Evolutionary conservation across 2,888 invertebrate genomes (phyloP).

Genomic region (Periphyllus acericola): DNA sequence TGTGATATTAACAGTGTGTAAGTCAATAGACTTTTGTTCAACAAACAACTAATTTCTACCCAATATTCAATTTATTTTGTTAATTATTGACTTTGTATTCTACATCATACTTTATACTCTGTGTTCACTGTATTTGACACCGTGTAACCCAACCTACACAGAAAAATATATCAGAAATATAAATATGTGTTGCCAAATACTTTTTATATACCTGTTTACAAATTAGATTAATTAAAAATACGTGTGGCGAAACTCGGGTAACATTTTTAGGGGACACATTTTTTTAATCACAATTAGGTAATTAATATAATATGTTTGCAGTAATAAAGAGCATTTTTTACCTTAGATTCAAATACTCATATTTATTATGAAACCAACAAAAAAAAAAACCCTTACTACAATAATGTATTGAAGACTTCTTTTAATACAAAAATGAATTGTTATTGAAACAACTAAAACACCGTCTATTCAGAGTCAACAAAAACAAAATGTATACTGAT

Average conservation of each 20-base stretch:
- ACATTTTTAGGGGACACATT: neutral
- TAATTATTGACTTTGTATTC: neutral
- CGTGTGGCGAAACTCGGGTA: neutral
- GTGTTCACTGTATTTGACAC: neutral
- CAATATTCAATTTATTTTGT: neutral
- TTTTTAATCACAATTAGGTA: neutral
- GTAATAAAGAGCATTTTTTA: no score
- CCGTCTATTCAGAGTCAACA: no score
- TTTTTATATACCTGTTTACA: no score
- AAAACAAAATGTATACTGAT: no score
- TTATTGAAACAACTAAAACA: no score
- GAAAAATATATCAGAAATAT: neutral
- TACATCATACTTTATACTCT: neutral
- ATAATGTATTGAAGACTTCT: neutral
- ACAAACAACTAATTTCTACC: neutral
- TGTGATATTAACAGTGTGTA: slow-evolving; percentile 17
- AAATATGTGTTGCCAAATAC: no score
- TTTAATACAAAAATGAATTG: neutral
- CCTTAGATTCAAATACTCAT: neutral
- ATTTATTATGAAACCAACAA: neutral
- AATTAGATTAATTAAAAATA: no score
- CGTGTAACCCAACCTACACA: neutral
- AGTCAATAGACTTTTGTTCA: neutral
- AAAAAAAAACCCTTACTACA: neutral
- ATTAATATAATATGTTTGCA: no score